These are phyloP conservation scores for Drosophila barbarae DNA, from an alignment of 2,888 invertebrate genomes.

Conservation along the genomic window DNA sequence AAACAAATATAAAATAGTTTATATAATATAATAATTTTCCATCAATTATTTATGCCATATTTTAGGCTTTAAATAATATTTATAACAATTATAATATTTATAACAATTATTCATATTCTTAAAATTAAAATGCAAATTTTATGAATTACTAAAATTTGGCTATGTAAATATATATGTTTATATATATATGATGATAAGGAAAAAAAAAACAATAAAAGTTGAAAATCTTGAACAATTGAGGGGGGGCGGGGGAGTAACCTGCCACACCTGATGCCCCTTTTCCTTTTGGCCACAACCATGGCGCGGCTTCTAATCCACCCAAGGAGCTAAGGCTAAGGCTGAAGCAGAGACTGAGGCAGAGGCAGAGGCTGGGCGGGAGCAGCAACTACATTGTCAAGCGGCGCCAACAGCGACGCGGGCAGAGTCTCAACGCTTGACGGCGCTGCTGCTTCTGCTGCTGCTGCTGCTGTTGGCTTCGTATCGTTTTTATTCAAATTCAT, in stretches of 20 bases:
- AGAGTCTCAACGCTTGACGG: slow-evolving; percentile 38
- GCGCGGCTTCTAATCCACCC: slow-evolving; percentile 61
- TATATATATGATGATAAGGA: background rate
- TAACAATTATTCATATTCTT: too few species aligned
- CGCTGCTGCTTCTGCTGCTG: slow-evolving; percentile 42
- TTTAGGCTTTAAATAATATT: too few species aligned
- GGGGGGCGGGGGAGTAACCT: background rate
- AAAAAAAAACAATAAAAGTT: background rate
- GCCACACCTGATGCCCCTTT: slow-evolving; percentile 2
- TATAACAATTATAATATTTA: too few species aligned
- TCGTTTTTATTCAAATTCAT: slow-evolving; percentile 78
- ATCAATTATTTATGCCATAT: too few species aligned
- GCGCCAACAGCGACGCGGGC: slow-evolving; percentile 22
- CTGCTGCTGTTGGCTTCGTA: slow-evolving; percentile 67
- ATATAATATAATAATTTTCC: too few species aligned
- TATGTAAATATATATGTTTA: background rate
- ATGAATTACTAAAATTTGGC: background rate
- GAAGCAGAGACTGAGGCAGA: background rate
- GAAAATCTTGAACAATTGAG: background rate
- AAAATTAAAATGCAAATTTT: too few species aligned
- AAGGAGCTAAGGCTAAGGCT: slow-evolving; percentile 6
- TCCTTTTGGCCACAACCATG: background rate
- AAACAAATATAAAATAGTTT: too few species aligned
- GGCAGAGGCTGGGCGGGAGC: background rate
- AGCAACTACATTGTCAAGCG: slow-evolving; percentile 31